These are phyloP conservation scores for Megalops cyprinoides DNA, from an alignment of 2,797 vertebrate species.

Conservation along the genomic window DNA sequence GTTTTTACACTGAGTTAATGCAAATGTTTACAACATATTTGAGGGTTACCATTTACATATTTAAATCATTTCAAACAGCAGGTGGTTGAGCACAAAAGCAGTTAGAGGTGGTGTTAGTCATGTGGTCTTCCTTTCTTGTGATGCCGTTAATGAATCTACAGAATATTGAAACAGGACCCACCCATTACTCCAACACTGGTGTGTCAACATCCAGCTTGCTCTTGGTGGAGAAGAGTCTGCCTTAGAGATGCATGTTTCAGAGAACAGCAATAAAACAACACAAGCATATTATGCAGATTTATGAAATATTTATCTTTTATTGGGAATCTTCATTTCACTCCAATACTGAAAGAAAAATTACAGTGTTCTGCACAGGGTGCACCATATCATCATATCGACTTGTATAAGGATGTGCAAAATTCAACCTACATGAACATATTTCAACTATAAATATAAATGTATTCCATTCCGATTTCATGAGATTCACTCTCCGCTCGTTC, in stretches of 20 bases:
- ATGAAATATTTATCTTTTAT: neutral
- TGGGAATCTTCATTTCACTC: neutral
- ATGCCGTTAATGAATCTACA: slow-evolving; percentile 6
- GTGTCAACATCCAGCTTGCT: slow-evolving; percentile 44
- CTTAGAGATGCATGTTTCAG: neutral
- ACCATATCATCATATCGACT: too few relatives aligned
- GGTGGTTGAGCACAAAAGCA: neutral
- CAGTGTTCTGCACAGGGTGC: too few relatives aligned
- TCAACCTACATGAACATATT: too few relatives aligned
- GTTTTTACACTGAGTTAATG: neutral
- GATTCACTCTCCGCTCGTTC: neutral
- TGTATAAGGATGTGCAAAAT: too few relatives aligned
- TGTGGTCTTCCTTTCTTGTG: neutral
- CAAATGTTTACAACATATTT: neutral
- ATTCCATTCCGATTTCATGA: neutral
- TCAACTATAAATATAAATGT: too few relatives aligned
- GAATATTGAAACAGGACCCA: slow-evolving; percentile 34
- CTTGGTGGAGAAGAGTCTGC: neutral
- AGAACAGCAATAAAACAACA: slow-evolving; percentile 6
- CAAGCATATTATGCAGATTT: neutral
- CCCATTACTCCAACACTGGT: slow-evolving; percentile 51
- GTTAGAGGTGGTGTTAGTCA: neutral
- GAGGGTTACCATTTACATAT: neutral
- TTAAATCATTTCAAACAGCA: neutral
- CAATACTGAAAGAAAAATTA: too few relatives aligned